Evolutionary conservation across 2,797 vertebrate genomes (phyloP), one percentile per base, ranked within the genome.

Genomic region (Megaceryle alcyon): DNA sequence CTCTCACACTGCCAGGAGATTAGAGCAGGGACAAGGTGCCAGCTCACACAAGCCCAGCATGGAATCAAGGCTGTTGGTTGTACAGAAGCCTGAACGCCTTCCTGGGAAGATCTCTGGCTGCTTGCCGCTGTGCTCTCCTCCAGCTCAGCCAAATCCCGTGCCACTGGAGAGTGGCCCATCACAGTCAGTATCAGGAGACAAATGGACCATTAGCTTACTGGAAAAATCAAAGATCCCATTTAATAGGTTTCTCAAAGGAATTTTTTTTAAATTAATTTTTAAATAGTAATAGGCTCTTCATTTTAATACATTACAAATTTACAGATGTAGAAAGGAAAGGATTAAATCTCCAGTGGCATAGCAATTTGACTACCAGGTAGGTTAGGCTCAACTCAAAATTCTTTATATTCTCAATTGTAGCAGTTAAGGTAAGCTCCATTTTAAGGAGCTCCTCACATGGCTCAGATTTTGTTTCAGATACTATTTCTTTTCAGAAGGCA

Each of bases 231-330:
- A 93, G 54, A 92, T 68, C 23, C 54, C 12, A 29, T 60, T 96
- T 86, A 92, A 91, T 56, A 70, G 57, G 25, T n/a, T 91, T 81
- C 81, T 84, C 70, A 72, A 95, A 76, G 60, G 26, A 37, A 17
- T 51, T 88, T 65, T 56, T 79, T 85, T 79, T 0, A 7, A 86
- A 76, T 91, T 78, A 72, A 75, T 82, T 69, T 88, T 95, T 90
- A 90, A 94, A 78, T 51, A 39, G 31, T 44, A 82, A 76, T 80
- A 71, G 48, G 75, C 80, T 90, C 59, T 82, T 95, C 43, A 84
- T 81, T 94, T 92, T 86, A 95, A 88, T 60, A 64, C 28, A 76
- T 86, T 63, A 63, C 46, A 90, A 65, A 86, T 72, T 59, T 72
- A 54, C 63, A 61, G 9, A 22, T 1, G 2, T 25, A 73, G 83